Evolutionary conservation across 1,140 invertebrate genomes (phyloP), one percentile per base, ranked within the genome.

Genomic region (Pogonognathellus flavescens): DNA sequence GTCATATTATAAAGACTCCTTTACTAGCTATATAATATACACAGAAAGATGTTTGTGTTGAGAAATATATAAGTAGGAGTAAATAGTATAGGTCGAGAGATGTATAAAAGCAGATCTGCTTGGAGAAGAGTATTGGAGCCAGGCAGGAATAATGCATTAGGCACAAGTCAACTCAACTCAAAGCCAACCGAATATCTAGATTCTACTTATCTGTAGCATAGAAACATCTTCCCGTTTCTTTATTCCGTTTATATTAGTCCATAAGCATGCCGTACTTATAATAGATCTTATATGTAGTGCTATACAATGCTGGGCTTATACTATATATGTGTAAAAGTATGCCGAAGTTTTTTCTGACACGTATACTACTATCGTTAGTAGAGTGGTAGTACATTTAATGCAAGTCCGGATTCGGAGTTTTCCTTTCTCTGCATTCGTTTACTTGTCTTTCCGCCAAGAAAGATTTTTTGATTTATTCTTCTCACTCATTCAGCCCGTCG

Each of bases 401-500:
- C 31, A 25, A 70, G 66, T 50, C 66, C 83, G 83, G 83, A 84
- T 84, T 84, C 83, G 83, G 83, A 76, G 41, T 41, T 62, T 62
- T 66, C 59, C 41, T 86, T 82, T 86, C 85, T 31, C 85, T 83
- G 57, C 85, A 70, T 70, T 70, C 66, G 66, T 22, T 70, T 70
- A 70, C 20, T 22, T 70, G 66, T 70, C 66, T 70, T 70, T 70
- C 66, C 66, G 11, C 62, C 82, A 70, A 52, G 83, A 20, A 83
- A 80, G 85, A 86, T 86, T 86, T 83, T 86, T 86, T 86, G 85
- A 86, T 86, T 86, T 86, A 86, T 86, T 83, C 53, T 83, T 83
- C 85, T 72, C 82, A 83, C 85, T 86, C 81, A 59, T 82, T 86
- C 85, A 83, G 49, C 52, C 66, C 25, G 11, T 70, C 66, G 7